Evolutionary conservation across 2,113 vertebrate species (phyloP).

Genomic region (Mionectes macconnelli): DNA sequence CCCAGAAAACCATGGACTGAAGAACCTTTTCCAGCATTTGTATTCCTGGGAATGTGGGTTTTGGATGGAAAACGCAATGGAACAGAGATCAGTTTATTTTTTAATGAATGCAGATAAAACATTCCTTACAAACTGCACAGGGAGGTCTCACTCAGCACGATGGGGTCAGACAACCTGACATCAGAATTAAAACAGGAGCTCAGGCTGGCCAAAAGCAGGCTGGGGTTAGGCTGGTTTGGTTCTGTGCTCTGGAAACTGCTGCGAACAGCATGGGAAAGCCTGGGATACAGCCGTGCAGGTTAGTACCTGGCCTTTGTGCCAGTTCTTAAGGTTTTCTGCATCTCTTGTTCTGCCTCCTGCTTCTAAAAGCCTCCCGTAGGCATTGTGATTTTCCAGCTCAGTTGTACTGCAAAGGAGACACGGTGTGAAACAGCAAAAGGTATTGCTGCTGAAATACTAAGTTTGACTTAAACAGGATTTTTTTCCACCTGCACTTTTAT

Average conservation of each 20-base stretch:
- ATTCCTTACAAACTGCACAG: not conserved
- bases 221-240: not conserved
- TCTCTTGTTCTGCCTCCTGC: not conserved
- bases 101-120: not conserved
- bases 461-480: not conserved
- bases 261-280: not conserved
- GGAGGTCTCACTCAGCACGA: not conserved
- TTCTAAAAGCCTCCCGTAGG: not conserved
- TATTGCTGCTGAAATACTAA: not conserved
- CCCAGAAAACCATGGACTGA: not conserved
- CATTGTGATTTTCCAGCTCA: not conserved
- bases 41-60: not conserved
- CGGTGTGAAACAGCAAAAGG: not conserved
- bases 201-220: not conserved
- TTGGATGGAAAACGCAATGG: not conserved
- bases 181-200: not conserved
- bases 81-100: not conserved
- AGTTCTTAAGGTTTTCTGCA: not conserved
- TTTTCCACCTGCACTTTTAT: not conserved
- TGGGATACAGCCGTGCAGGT: not conserved
- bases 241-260: not conserved
- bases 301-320: not conserved
- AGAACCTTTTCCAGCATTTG: not conserved
- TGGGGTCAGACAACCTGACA: not conserved
- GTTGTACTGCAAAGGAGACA: not conserved